Base-by-base conservation (phyloP, 2,888 invertebrate genomes). In the Coenonympha arcania region DNA sequence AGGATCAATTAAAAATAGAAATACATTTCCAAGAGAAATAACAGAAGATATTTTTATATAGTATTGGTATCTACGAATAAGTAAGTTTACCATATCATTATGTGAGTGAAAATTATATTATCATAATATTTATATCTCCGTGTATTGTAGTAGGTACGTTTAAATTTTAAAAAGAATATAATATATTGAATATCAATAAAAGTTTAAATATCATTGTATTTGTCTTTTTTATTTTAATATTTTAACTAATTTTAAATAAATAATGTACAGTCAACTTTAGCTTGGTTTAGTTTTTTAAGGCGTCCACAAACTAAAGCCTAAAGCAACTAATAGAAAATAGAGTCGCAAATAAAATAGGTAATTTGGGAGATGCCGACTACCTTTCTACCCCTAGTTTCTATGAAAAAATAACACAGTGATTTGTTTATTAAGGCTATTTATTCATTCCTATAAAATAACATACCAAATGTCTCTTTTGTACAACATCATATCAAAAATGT, bases 361-460 rank as follows among this genome's bases (percentile, higher is more conserved):
- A n/a, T n/a, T n/a, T n/a, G n/a, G n/a, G n/a, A n/a, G n/a, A n/a
- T n/a, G n/a, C n/a, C n/a, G n/a, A n/a, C n/a, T n/a, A n/a, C n/a
- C n/a, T n/a, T n/a, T n/a, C 4, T 28, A 6, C 6, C 30, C 2
- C 6, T 22, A 9, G n/a, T 20, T 18, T 4, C 13, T 22, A 1
- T 22, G 22, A 63, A 64, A 6, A 69, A 68, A 68, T 70, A 68
- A 69, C 58, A 68, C 71, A 41, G 61, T 61, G 56, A 54, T 53
- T 54, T 61, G 57, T 80, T 82, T 79, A 84, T 87, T 87, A 87
- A 86, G 77, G 79, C 87, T 87, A 87, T 87, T 87, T 87, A 87
- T 87, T 87, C 84, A 85, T 87, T 87, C 87, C 87, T 87, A 86
- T 87, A 87, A 87, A 87, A 87, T 87, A 87, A 86, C 87, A 87